Conservation (phyloP, 2,888 invertebrate genomes). For the Drosophila koepferae region DNA sequence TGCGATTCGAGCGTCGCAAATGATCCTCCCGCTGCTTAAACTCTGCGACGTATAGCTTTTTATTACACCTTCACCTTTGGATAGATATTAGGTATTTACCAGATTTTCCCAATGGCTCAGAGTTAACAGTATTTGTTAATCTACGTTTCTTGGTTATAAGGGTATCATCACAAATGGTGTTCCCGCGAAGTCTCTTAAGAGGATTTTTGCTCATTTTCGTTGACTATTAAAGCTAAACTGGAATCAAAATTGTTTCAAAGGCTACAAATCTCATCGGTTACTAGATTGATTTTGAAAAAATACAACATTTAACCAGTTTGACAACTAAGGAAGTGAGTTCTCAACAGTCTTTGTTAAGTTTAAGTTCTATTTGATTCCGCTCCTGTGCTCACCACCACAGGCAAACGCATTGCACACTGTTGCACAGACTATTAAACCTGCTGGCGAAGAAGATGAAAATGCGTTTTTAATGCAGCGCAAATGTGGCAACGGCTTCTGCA, state of each 20-base stretch:
- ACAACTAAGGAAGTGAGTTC: neutral
- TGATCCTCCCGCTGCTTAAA: neutral
- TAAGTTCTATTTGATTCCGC: conserved; percentile 13
- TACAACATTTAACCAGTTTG: neutral
- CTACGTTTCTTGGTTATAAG: neutral
- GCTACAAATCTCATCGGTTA: neutral
- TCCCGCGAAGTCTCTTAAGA: neutral
- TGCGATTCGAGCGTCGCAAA: neutral
- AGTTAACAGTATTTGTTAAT: too few species aligned
- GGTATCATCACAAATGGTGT: neutral
- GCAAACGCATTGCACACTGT: conserved; percentile 54
- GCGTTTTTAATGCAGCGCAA: conserved; percentile 76
- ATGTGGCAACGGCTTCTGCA: conserved; percentile 63
- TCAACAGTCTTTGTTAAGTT: too few species aligned
- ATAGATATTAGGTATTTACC: neutral
- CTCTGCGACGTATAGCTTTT: neutral
- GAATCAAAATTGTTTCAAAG: neutral
- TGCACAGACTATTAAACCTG: conserved; percentile 71
- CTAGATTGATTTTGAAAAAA: neutral
- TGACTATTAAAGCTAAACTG: neutral
- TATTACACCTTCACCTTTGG: neutral
- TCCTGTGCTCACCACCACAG: conserved; percentile 27
- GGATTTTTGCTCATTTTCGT: neutral
- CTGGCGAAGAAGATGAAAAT: conserved; percentile 58
- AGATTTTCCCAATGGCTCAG: too few species aligned